Evolutionary conservation across 2,113 vertebrate species (phyloP), one percentile per base, ranked within the genome.

Genomic region (Halichoeres trimaculatus): DNA sequence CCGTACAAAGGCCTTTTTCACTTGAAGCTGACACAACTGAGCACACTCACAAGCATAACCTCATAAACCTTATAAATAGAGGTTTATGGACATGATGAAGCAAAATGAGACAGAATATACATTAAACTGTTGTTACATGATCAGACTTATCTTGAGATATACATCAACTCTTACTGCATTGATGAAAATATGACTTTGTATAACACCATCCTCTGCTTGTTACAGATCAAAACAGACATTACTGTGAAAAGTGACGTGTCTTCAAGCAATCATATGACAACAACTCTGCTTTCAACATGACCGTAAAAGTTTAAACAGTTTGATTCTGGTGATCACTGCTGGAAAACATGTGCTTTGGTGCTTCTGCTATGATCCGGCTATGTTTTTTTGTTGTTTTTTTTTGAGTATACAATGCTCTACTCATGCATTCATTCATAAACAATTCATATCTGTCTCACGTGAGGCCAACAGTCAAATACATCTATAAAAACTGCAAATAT

Each of bases 301-400:
- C 19, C 17, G 30, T 16, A 23, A 50, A 48, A 4, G 34, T 23
- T 34, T 12, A 2, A 55, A 30, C 2, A 17, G 43, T 30, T 40
- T 55, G 24, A 62, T 47, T 56, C 19, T 22, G 64, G 22, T 36
- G 41, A 34, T 23, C 16, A 60, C 35, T 40, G 66, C 57, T 53
- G 54, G 41, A 58, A 43, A 50, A 34, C 57, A 20, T 61, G 52
- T 51, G 60, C 74, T 88, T 89, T 86, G 83, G 88, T 83, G 87
- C 45, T 2, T 74, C 57, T 48, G 65, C 68, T 30, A 30, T 30
- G 30, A 30, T 30, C 26, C 52, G 36, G 61, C 58, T 65, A 63
- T 10, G 8, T 56, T 50, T 67, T 66, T n/a, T n/a, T n/a, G n/a
- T n/a, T n/a, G n/a, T n/a, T n/a, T n/a, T n/a, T n/a, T n/a, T 50